Percentiles rank a stretch among this genome's conserved stretches.
phyloP scores from a whole-genome alignment of 2,113 vertebrate species.

The Calyptommatus sinebrachiatus region DNA sequence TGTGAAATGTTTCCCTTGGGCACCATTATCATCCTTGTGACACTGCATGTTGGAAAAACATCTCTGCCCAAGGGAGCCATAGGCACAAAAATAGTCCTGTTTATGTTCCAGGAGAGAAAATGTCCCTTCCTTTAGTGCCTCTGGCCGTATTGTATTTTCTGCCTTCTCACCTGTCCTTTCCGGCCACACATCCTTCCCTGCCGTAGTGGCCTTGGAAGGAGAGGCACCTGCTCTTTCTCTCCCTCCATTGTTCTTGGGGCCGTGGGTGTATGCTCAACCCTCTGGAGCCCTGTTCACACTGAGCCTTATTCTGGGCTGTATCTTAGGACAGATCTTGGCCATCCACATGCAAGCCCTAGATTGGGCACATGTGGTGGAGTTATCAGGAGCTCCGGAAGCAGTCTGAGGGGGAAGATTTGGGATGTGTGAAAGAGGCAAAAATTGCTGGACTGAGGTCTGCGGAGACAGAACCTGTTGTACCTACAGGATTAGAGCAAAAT shows the following conservation, averaged over 20 bases:
- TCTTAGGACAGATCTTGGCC: too few relatives aligned
- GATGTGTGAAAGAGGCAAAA: too few relatives aligned
- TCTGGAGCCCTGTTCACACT: background rate
- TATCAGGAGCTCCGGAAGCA: too few relatives aligned
- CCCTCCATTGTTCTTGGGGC: background rate
- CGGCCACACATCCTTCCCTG: too few relatives aligned
- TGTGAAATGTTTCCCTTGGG: conserved; percentile 11
- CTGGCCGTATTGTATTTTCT: background rate
- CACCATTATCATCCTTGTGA: conserved; percentile 1
- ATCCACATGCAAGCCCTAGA: too few relatives aligned
- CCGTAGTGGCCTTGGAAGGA: background rate
- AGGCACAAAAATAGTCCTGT: conserved; percentile 5
- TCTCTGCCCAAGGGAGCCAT: conserved; percentile 14
- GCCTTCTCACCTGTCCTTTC: background rate
- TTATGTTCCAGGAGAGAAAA: background rate
- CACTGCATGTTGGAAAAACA: conserved; percentile 12
- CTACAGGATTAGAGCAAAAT: too few relatives aligned
- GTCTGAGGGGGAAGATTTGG: background rate
- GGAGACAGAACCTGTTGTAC: too few relatives aligned
- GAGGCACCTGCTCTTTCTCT: background rate
- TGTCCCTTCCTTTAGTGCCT: background rate
- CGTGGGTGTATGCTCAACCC: background rate
- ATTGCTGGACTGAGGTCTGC: too few relatives aligned
- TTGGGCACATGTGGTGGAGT: too few relatives aligned
- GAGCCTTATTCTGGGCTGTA: too few relatives aligned